A percentile compares a stretch with the other conserved stretches of the same genome.
phyloP scores from a whole-genome alignment of 2,797 vertebrate species.

The Phrynocephalus guinanensis region DNA sequence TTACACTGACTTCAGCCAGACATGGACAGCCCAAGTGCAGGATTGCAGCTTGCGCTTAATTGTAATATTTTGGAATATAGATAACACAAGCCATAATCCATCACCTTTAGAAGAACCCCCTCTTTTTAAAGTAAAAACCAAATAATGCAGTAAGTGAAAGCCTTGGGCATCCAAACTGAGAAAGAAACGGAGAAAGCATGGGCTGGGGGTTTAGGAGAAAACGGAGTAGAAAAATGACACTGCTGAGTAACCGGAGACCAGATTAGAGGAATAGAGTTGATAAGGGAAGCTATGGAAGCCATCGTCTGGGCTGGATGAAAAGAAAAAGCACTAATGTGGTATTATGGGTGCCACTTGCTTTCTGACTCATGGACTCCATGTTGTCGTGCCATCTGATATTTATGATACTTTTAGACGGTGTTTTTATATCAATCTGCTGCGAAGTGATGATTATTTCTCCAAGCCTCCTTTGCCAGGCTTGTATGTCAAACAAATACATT shows the following conservation, averaged over 20 bases:
- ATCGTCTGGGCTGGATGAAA: slow-evolving; percentile 48
- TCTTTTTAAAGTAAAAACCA: background rate
- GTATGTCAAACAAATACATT: slow-evolving; percentile 32
- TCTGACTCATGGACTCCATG: slow-evolving; percentile 56
- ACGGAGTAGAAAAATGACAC: background rate
- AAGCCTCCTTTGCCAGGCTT: background rate
- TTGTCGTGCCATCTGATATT: slow-evolving; percentile 18
- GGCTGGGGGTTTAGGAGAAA: background rate
- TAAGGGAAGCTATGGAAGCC: slow-evolving; percentile 34
- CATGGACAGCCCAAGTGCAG: background rate
- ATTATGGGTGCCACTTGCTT: slow-evolving; percentile 55
- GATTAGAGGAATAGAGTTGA: slow-evolving; percentile 37
- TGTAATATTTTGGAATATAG: slow-evolving; percentile 59
- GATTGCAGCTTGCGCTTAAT: slow-evolving; percentile 58
- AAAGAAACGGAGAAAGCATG: slow-evolving; percentile 37
- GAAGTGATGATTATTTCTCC: slow-evolving; percentile 61
- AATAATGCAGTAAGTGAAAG: background rate
- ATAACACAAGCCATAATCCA: slow-evolving; percentile 45
- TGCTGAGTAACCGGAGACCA: slow-evolving; percentile 23
- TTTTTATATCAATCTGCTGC: background rate
- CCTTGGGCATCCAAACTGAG: slow-evolving; percentile 55
- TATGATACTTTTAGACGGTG: background rate
- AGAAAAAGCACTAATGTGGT: slow-evolving; percentile 32
- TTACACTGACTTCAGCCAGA: background rate
- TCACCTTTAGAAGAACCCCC: background rate